A percentile compares a stretch with the other conserved stretches of the same genome.
phyloP scores from a whole-genome alignment of 1,140 invertebrate species.

The Drosophila teissieri region DNA sequence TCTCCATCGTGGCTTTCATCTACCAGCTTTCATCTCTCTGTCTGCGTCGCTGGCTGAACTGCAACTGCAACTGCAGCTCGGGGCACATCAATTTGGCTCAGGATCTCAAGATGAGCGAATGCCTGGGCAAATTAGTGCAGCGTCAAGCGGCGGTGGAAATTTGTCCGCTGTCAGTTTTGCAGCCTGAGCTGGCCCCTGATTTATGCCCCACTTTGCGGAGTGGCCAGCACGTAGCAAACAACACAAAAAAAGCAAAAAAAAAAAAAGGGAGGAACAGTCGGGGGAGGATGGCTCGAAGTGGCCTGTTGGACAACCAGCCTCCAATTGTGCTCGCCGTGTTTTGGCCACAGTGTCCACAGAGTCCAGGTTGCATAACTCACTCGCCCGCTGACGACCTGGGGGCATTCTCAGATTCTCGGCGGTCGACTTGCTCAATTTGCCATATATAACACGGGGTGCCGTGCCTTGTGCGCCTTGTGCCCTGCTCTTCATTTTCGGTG shows the following conservation, averaged over 20 bases:
- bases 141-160: conserved; percentile 74
- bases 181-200: conserved; percentile 66
- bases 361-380: conserved; percentile 77
- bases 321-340: conserved; percentile 60
- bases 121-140: conserved; percentile 79
- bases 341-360: conserved; percentile 55
- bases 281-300: not conserved
- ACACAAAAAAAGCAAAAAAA: conserved; percentile 29
- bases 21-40: conserved; percentile 2
- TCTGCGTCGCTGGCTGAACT: conserved; percentile 3
- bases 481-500: not conserved
- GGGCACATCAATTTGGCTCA: conserved; percentile 77
- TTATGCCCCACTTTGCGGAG: conserved; percentile 67
- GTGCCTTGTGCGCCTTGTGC: conserved; percentile 28
- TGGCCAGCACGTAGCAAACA: conserved; percentile 61
- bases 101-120: conserved; percentile 75
- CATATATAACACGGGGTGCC: conserved; percentile 69
- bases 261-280: not conserved
- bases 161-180: conserved; percentile 80
- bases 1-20: conserved; percentile 15
- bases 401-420: conserved; percentile 75
- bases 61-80: conserved; percentile 53
- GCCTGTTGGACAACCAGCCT: conserved; percentile 29
- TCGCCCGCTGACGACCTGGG: conserved; percentile 63
- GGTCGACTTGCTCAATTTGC: conserved; percentile 79